These are phyloP conservation scores for Drosophila bocqueti DNA, from an alignment of 1,140 invertebrate species.

Conservation along the genomic window DNA sequence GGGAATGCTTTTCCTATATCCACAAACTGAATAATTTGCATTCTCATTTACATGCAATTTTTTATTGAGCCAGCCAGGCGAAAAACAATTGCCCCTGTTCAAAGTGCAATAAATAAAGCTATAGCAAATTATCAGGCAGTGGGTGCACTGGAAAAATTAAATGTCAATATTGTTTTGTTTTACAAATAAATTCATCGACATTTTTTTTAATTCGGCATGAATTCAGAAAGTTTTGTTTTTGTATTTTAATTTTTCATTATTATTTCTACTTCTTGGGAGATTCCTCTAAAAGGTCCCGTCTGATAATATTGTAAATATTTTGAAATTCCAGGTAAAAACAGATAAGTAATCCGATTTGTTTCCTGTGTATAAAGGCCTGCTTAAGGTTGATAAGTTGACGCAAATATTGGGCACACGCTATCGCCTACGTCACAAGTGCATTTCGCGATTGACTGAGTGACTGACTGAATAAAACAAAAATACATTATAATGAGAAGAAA, in stretches of 20 bases:
- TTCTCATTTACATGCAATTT: slow-evolving; percentile 61
- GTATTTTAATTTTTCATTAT: too few relatives aligned
- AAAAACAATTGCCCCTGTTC: slow-evolving; percentile 42
- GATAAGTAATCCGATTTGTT: background rate
- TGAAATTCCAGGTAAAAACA: background rate
- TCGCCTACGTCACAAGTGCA: slow-evolving; percentile 60
- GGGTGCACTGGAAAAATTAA: slow-evolving; percentile 1
- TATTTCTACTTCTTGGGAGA: too few relatives aligned
- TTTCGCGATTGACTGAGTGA: slow-evolving; percentile 44
- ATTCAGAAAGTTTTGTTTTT: too few relatives aligned
- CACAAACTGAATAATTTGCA: slow-evolving; percentile 42
- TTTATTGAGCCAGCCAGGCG: slow-evolving; percentile 20
- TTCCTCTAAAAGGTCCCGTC: too few relatives aligned
- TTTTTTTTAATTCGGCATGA: too few relatives aligned
- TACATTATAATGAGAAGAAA: slow-evolving; percentile 5
- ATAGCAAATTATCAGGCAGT: slow-evolving; percentile 46
- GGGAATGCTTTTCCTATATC: slow-evolving; percentile 13
- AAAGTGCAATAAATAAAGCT: slow-evolving; percentile 71
- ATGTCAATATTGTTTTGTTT: background rate
- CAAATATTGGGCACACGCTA: slow-evolving; percentile 45
- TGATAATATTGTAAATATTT: background rate
- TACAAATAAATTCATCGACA: background rate
- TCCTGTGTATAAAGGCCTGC: slow-evolving; percentile 2
- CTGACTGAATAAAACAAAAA: slow-evolving; percentile 32
- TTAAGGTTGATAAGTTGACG: slow-evolving; percentile 20